Percentiles rank a stretch among this genome's conserved stretches.
Evolutionary conservation across 2,888 invertebrate genomes (phyloP).

Genomic region (Erebia epiphron): DNA sequence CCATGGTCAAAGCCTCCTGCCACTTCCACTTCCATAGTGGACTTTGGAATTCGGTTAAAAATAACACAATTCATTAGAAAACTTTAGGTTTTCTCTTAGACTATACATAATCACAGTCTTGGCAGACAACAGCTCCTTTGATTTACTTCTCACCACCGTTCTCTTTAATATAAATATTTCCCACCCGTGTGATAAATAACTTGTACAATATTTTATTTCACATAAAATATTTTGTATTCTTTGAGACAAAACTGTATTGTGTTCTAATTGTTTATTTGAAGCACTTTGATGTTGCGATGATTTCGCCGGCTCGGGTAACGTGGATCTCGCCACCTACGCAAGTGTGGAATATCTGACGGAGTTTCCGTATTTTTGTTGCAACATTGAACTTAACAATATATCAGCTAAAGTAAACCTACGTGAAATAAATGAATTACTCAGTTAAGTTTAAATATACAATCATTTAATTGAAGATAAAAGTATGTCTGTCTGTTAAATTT

Average conservation of each 20-base stretch:
- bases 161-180: constrained; percentile 45
- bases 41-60: not conserved
- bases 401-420: not conserved
- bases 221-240: constrained; percentile 42
- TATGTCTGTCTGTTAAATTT: too few relatives aligned
- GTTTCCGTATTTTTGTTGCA: not conserved
- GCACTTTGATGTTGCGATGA: constrained; percentile 40
- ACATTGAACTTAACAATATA: not conserved
- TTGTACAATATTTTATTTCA: constrained; percentile 34
- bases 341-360: not conserved
- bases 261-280: constrained; percentile 39
- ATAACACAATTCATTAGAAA: not conserved
- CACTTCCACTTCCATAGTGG: too few relatives aligned
- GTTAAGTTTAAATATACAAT: too few relatives aligned
- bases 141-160: constrained; percentile 75
- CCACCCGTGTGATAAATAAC: constrained; percentile 50
- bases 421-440: not conserved
- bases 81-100: not conserved
- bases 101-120: constrained; percentile 56
- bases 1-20: too few relatives aligned
- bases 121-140: constrained; percentile 69
- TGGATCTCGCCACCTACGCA: not conserved
- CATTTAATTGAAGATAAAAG: too few relatives aligned
- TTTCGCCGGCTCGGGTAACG: constrained; percentile 30
- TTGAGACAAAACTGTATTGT: constrained; percentile 44